phyloP scores from a whole-genome alignment of 1,140 invertebrate genomes.

The Gryllus bimaculatus region DNA sequence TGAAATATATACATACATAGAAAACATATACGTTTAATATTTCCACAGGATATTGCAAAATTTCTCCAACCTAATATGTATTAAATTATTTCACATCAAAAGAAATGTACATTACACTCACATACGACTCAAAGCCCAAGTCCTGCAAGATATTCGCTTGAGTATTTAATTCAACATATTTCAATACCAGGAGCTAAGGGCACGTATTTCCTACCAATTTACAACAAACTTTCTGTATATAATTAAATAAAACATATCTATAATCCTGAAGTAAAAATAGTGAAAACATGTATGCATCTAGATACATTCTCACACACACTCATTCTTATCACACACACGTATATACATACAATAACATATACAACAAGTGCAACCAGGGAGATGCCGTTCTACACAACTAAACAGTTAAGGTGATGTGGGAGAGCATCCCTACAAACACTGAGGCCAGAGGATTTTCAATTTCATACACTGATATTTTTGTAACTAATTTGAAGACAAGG shows the following conservation, averaged over 20 bases:
- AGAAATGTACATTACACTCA: neutral
- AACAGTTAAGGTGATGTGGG: neutral
- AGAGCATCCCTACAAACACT: neutral
- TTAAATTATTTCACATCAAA: neutral
- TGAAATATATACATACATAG: neutral
- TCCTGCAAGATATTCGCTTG: neutral
- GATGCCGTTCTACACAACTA: neutral
- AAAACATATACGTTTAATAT: neutral
- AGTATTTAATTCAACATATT: neutral
- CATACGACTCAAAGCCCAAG: neutral
- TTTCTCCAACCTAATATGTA: neutral
- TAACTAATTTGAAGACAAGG: neutral
- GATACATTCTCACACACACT: neutral
- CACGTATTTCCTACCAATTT: neutral
- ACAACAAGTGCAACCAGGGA: neutral
- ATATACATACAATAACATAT: slow-evolving; percentile 2
- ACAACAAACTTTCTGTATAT: neutral
- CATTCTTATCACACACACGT: neutral
- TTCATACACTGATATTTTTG: neutral
- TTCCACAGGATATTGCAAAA: neutral
- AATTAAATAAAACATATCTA: neutral
- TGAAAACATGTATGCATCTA: neutral
- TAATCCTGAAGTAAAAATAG: neutral
- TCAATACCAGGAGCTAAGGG: neutral
- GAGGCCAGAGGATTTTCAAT: neutral